Conservation (phyloP, 2,888 invertebrate genomes). For the Lumbricus terrestris region DNA sequence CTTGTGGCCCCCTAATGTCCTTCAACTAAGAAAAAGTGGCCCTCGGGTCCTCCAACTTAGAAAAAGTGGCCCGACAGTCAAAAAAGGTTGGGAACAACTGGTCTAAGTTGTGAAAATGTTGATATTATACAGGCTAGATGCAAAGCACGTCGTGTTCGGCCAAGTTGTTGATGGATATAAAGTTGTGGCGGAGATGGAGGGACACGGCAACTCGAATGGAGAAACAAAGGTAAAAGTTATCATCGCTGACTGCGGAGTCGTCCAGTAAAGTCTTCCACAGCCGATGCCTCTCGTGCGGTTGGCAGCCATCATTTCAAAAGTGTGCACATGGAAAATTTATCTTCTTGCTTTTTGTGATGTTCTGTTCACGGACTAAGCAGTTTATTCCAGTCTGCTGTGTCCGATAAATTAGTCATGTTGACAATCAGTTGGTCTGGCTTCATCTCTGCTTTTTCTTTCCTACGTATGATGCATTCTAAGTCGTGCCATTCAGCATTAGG, state of each 20-base stretch:
- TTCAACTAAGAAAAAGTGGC: too few relatives aligned
- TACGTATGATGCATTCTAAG: not conserved
- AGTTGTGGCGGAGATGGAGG: conserved; percentile 14
- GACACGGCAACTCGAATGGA: not conserved
- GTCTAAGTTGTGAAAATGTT: not conserved
- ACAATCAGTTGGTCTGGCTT: not conserved
- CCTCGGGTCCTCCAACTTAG: too few relatives aligned
- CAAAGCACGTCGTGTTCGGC: conserved; percentile 29
- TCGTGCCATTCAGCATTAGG: not conserved
- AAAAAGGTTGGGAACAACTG: too few relatives aligned
- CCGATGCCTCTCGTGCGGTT: not conserved
- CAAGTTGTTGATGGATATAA: conserved; percentile 21
- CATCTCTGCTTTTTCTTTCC: not conserved
- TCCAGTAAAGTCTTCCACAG: not conserved
- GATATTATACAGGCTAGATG: conserved; percentile 30
- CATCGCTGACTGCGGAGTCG: conserved; percentile 13
- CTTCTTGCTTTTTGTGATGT: not conserved
- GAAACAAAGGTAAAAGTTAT: conserved; percentile 7
- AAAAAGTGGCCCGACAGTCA: too few relatives aligned
- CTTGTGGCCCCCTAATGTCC: too few relatives aligned
- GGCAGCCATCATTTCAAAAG: not conserved
- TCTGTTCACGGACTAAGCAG: not conserved
- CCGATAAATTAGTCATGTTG: not conserved
- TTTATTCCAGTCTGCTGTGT: not conserved
- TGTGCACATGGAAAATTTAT: not conserved